Evolutionary conservation across 2,888 invertebrate species (phyloP), one percentile per base, ranked within the genome.

Genomic region (Erebia aethiops): DNA sequence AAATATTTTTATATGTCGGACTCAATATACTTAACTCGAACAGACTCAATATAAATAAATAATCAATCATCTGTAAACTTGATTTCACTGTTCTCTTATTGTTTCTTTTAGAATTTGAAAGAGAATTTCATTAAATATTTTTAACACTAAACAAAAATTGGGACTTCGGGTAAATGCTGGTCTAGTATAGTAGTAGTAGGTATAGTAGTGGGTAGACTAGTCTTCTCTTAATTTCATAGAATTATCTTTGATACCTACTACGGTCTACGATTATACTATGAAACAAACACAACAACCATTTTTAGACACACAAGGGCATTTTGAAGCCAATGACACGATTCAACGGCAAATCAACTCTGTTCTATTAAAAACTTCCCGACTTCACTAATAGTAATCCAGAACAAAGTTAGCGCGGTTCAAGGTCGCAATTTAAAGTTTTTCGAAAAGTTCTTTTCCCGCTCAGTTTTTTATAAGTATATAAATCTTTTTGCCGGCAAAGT

Each of bases 401-500:
- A 90, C 92, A 91, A 92, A 93, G 88, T 92, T 92, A 84, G 84
- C 82, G 80, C 88, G 85, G 93, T 93, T 93, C 94, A 94, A 94
- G 94, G 93, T 91, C 93, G 93, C 93, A 94, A 94, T 94, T 94
- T 94, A 93, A 94, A 94, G 93, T 93, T 94, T 93, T 93, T 91
- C 89, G 89, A 90, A 92, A 93, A 92, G 86, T 91, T 91, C 88
- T 86, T 86, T 92, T 89, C 87, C 88, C 91, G 87, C 89, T 88
- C 89, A 91, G 89, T 92, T 93, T 93, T 92, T 92, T 92, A 91
- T 91, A 92, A 91, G 92, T 92, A 88, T 93, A 93, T 92, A 92
- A 93, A 93, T 93, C 92, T 93, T 93, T 93, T 93, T 91, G 92
- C 86, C 92, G 89, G 87, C 90, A 82, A 91, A 93, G 87, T 93